A percentile compares a stretch with the other conserved stretches of the same genome.
phyloP scores from a whole-genome alignment of 1,140 invertebrate species.

The Gryllus bimaculatus region DNA sequence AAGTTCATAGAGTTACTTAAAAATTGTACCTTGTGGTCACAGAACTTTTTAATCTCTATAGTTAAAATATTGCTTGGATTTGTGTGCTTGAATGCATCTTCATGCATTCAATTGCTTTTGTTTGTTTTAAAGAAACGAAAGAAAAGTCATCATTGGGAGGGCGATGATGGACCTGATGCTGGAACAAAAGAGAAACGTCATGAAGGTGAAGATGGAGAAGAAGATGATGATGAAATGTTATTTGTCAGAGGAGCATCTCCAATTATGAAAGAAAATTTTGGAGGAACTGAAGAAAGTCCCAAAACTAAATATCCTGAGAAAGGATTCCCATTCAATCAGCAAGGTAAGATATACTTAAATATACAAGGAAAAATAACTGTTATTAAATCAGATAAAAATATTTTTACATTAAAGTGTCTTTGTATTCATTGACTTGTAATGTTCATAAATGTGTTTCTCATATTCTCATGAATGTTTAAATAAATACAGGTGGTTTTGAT shows the following conservation, averaged over 20 bases:
- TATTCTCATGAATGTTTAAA: no score
- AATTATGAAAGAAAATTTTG: background rate
- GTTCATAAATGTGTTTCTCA: background rate
- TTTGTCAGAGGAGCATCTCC: conserved; percentile 62
- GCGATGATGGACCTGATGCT: background rate
- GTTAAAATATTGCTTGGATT: no score
- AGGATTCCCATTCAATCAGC: background rate
- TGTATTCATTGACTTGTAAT: background rate
- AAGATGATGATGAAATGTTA: conserved; percentile 69
- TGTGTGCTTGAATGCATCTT: background rate
- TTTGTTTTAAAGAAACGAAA: background rate
- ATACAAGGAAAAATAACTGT: background rate
- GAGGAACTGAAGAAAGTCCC: background rate
- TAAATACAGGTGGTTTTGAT: conserved; percentile 18
- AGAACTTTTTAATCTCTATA: no score
- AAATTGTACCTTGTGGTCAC: background rate
- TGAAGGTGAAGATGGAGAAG: conserved; percentile 43
- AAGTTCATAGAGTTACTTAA: no score
- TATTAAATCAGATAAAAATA: background rate
- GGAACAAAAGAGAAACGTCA: no score
- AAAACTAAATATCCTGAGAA: conserved; percentile 9
- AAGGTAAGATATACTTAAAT: background rate
- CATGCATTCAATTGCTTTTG: background rate
- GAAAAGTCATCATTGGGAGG: background rate
- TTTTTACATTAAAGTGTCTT: background rate